A percentile compares a stretch with the other conserved stretches of the same genome.
phyloP scores from a whole-genome alignment of 2,797 vertebrate genomes.

The Gymnopithys bicolor region DNA sequence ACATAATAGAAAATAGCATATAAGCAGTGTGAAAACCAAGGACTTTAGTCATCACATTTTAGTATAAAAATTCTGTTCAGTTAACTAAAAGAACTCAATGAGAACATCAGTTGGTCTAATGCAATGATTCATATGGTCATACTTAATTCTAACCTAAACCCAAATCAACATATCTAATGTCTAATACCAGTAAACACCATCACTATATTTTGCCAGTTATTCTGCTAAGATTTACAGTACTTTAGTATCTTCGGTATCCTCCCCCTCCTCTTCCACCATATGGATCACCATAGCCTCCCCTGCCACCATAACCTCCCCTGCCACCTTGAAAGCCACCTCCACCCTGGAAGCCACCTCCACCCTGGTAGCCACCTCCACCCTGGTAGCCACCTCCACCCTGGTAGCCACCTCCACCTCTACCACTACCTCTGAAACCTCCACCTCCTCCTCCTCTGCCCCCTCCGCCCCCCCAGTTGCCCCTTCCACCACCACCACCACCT shows the following conservation, averaged over 20 bases:
- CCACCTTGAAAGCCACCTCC: conserved; percentile 41
- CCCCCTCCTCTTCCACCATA: conserved; percentile 74
- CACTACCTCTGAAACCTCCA: conserved; percentile 33
- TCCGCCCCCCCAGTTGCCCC: conserved; percentile 64
- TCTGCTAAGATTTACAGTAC: background rate
- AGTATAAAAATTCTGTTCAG: conserved; percentile 62
- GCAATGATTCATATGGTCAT: conserved; percentile 35
- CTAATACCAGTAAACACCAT: conserved; percentile 56
- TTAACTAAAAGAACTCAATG: conserved; percentile 42
- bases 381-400: conserved; percentile 24
- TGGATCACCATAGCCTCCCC: conserved; percentile 77
- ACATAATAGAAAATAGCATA: conserved; percentile 28
- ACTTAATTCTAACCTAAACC: conserved; percentile 54
- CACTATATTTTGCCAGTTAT: conserved; percentile 13
- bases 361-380: background rate
- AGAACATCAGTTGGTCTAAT: conserved; percentile 40
- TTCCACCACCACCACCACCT: conserved; percentile 71
- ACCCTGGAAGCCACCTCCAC: conserved; percentile 24
- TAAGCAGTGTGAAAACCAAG: conserved; percentile 20
- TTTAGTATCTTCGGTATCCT: conserved; percentile 76
- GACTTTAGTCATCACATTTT: conserved; percentile 26
- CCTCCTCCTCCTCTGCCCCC: conserved; percentile 58
- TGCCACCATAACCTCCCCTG: conserved; percentile 71
- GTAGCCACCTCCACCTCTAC: conserved; percentile 32
- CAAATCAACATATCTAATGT: conserved; percentile 17